Conservation (phyloP, 1,140 invertebrate species). For the Drosophila chauvacae region DNA sequence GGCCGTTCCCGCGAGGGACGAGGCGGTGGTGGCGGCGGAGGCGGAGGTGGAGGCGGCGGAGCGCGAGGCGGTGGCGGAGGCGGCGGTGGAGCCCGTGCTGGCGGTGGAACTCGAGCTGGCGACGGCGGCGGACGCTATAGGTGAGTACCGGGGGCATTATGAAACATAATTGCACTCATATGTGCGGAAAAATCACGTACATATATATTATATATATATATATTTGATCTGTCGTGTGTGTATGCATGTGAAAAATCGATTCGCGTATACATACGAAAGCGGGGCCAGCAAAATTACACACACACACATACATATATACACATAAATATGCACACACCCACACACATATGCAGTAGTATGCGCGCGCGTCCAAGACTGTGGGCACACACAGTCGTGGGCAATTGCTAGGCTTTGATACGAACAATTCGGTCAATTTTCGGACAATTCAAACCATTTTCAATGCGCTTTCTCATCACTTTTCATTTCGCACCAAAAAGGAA, state of each 20-base stretch:
- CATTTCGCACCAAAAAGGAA: constrained; percentile 12
- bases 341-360: constrained; percentile 12
- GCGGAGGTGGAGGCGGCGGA: constrained; percentile 65
- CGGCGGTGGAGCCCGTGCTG: constrained; percentile 63
- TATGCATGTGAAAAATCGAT: constrained; percentile 73
- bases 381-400: constrained; percentile 19
- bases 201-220: constrained; percentile 22
- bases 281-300: constrained; percentile 30
- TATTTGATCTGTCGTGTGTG: constrained; percentile 40
- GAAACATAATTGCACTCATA: constrained; percentile 40
- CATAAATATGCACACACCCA: constrained; percentile 11
- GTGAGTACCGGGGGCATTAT: constrained; percentile 59
- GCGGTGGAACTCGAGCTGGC: constrained; percentile 61
- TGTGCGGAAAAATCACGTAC: constrained; percentile 39
- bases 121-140: constrained; percentile 78
- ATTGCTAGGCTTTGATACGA: constrained; percentile 15
- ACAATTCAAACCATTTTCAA: constrained; percentile 9
- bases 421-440: neutral
- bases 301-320: constrained; percentile 1
- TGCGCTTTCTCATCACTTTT: constrained; percentile 14
- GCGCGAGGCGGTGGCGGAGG: constrained; percentile 68
- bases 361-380: constrained; percentile 21
- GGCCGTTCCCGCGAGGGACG: constrained; percentile 91
- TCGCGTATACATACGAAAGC: constrained; percentile 63
- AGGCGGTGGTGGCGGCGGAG: constrained; percentile 84